Conservation (phyloP, 2,888 invertebrate genomes). For the Neria commutata region DNA sequence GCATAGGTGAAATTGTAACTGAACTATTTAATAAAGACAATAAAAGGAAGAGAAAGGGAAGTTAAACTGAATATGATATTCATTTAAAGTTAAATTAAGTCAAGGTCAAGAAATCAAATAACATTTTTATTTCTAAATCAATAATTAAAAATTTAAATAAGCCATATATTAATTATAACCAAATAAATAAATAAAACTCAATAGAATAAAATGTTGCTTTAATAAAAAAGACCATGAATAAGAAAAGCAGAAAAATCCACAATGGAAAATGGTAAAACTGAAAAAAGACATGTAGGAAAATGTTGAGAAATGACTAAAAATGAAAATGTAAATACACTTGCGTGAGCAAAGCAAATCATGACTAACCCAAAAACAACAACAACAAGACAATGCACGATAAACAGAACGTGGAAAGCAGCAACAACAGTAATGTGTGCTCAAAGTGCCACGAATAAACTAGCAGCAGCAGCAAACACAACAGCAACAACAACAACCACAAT, state of each 20-base stretch:
- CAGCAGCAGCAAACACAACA: background rate
- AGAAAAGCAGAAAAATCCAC: background rate
- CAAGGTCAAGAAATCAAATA: no score
- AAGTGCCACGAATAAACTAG: background rate
- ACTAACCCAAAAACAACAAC: background rate
- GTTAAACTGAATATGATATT: no score
- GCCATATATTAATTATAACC: background rate
- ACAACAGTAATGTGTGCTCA: background rate
- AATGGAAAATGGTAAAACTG: no score
- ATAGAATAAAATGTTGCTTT: background rate
- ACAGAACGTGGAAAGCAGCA: background rate
- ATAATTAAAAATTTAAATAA: background rate
- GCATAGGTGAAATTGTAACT: no score
- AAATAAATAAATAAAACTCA: slow-evolving; percentile 1
- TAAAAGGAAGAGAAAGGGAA: no score
- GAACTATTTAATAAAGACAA: no score
- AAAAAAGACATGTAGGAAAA: no score
- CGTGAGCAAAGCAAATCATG: background rate
- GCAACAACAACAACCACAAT: background rate
- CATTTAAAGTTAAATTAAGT: no score
- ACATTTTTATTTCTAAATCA: no score
- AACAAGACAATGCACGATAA: background rate
- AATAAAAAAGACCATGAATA: background rate
- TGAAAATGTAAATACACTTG: background rate
- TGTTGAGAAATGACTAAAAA: no score